A percentile compares a stretch with the other conserved stretches of the same genome.
Evolutionary conservation across 1,140 invertebrate species (phyloP).

Genomic region (Aphaenogaster floridana): DNA sequence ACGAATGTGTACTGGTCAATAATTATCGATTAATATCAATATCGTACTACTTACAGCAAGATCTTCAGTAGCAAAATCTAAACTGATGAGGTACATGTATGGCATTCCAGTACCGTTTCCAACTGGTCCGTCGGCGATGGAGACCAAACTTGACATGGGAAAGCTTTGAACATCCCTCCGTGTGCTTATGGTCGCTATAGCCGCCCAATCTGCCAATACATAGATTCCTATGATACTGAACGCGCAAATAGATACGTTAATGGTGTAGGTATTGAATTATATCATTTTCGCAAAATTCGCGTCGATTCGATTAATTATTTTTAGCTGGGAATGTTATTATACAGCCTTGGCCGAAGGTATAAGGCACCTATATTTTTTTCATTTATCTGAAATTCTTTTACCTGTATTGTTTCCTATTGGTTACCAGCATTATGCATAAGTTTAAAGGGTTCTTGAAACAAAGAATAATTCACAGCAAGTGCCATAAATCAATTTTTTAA

Average conservation of each 20-base stretch:
- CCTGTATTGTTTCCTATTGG: no score
- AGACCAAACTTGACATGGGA: constrained; percentile 92
- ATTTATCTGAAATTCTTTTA: neutral
- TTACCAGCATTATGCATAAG: no score
- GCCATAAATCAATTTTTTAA: no score
- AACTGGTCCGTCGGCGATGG: constrained; percentile 91
- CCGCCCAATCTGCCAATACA: constrained; percentile 89
- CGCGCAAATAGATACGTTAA: neutral
- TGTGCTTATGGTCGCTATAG: constrained; percentile 91
- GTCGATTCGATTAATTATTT: neutral
- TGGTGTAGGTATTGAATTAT: neutral
- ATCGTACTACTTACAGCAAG: constrained; percentile 87
- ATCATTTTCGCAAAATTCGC: neutral
- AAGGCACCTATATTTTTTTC: neutral
- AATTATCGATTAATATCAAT: neutral
- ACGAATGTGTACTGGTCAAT: neutral
- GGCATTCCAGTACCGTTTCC: constrained; percentile 91
- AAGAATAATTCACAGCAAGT: no score
- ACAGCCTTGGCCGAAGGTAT: no score
- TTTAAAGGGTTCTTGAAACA: no score
- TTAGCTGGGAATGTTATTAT: neutral
- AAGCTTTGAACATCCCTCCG: constrained; percentile 88
- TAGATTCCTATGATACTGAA: neutral
- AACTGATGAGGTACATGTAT: constrained; percentile 92
- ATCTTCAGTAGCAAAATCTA: constrained; percentile 92